Evolutionary conservation across 2,113 vertebrate genomes (phyloP).

Genomic region (Neolamprologus ventralis): DNA sequence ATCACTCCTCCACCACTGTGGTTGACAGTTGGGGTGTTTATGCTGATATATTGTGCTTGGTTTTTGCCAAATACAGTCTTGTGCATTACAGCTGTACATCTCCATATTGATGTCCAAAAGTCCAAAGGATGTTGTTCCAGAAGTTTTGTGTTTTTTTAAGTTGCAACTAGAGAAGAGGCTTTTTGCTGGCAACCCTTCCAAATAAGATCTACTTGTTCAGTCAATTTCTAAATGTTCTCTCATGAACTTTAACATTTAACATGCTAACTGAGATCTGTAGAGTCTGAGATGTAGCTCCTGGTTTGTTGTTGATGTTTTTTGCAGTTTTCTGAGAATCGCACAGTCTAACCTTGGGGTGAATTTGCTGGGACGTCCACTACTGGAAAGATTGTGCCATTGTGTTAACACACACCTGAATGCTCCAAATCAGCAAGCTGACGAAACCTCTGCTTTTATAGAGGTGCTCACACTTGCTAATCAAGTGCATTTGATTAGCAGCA

Average conservation of each 20-base stretch:
- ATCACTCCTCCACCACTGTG: not conserved
- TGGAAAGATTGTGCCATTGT: not conserved
- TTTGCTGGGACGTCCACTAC: not conserved
- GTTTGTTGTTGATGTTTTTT: fast-evolving
- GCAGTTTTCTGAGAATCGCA: not conserved
- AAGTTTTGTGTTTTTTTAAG: not conserved
- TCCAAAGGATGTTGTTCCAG: not conserved
- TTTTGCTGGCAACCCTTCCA: not conserved
- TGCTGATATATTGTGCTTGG: not conserved
- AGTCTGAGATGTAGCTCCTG: not conserved
- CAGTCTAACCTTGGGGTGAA: not conserved
- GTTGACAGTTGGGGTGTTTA: not conserved
- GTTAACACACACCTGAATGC: not conserved
- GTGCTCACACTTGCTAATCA: not conserved
- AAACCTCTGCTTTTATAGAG: not conserved
- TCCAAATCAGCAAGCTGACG: not conserved
- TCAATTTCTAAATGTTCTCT: not conserved
- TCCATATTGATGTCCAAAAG: not conserved
- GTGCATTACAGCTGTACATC: not conserved
- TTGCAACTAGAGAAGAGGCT: not conserved
- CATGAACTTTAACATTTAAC: not conserved
- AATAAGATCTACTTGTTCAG: not conserved
- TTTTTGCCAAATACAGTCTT: not conserved
- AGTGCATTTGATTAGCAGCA: not conserved
- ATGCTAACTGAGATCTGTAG: not conserved